phyloP scores from a whole-genome alignment of 2,888 invertebrate genomes.

The Leptinotarsa juncta region DNA sequence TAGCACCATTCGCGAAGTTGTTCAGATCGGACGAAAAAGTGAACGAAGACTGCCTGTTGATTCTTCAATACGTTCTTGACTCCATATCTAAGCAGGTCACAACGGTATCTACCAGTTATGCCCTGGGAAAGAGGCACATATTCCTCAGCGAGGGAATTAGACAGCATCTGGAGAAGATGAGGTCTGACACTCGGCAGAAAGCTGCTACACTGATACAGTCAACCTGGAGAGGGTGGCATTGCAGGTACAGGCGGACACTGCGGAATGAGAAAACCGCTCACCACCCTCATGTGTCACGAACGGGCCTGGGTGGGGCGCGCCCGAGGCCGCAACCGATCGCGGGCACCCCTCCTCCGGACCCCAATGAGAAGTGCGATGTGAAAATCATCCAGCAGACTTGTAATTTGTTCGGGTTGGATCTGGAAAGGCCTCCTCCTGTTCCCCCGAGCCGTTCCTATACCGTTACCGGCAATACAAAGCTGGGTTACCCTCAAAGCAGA shows the following conservation, averaged over 20 bases:
- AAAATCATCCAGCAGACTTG: constrained; percentile 92
- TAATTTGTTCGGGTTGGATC: constrained; percentile 88
- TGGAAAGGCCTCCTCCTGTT: constrained; percentile 92
- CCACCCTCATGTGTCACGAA: constrained; percentile 41
- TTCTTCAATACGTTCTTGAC: constrained; percentile 79
- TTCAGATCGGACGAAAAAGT: constrained; percentile 78
- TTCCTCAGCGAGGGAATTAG: constrained; percentile 94
- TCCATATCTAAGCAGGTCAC: constrained; percentile 69
- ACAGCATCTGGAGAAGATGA: constrained; percentile 87
- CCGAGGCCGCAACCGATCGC: constrained; percentile 91
- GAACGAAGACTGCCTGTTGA: constrained; percentile 78
- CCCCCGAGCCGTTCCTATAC: constrained; percentile 92
- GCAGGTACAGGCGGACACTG: constrained; percentile 75
- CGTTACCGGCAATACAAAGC: constrained; percentile 88
- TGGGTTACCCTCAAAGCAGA: constrained; percentile 92
- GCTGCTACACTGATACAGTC: constrained; percentile 88
- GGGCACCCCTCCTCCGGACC: constrained; percentile 87
- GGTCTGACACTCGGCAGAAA: constrained; percentile 80
- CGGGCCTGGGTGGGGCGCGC: constrained; percentile 67
- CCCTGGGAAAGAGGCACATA: constrained; percentile 91
- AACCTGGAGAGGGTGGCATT: constrained; percentile 85
- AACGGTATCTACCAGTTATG: constrained; percentile 84
- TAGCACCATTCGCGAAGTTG: constrained; percentile 82
- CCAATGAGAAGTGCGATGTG: constrained; percentile 86
- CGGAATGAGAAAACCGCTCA: constrained; percentile 59